phyloP scores from a whole-genome alignment of 2,113 vertebrate genomes.

The Syrmaticus mikado region DNA sequence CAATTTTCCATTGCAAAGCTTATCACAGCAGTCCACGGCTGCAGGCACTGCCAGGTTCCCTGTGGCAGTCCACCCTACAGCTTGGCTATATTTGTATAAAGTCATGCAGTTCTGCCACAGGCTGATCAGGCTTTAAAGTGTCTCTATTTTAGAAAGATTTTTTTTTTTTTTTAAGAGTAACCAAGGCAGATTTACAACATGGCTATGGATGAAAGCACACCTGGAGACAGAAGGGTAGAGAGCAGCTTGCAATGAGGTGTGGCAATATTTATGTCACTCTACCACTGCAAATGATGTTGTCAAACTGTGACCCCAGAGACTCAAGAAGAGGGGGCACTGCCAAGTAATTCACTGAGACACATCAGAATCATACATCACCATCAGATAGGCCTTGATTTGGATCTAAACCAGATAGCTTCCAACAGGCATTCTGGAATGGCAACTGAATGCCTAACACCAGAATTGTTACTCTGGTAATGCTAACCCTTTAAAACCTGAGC shows the following conservation, averaged over 20 bases:
- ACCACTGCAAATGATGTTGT: not conserved
- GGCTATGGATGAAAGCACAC: not conserved
- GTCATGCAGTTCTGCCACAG: rapidly evolving
- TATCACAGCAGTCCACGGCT: not conserved
- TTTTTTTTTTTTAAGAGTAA: not conserved
- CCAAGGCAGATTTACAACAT: not conserved
- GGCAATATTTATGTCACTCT: not conserved
- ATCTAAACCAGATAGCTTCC: not conserved
- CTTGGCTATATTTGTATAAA: not conserved
- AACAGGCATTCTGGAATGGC: not conserved
- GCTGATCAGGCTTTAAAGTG: not conserved
- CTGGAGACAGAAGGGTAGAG: not conserved
- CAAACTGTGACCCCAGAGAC: not conserved
- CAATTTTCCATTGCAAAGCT: not conserved
- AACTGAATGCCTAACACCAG: not conserved
- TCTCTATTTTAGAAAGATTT: not conserved
- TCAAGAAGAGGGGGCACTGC: not conserved
- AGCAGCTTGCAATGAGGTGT: not conserved
- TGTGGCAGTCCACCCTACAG: not conserved
- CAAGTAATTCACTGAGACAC: not conserved
- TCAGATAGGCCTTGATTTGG: not conserved
- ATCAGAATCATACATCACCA: not conserved
- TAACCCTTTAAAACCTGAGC: not conserved
- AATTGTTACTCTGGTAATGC: not conserved
- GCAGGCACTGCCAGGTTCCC: not conserved